A percentile compares a stretch with the other conserved stretches of the same genome.
Evolutionary conservation across 2,113 vertebrate genomes (phyloP).

Genomic region (Saccopteryx leptura): DNA sequence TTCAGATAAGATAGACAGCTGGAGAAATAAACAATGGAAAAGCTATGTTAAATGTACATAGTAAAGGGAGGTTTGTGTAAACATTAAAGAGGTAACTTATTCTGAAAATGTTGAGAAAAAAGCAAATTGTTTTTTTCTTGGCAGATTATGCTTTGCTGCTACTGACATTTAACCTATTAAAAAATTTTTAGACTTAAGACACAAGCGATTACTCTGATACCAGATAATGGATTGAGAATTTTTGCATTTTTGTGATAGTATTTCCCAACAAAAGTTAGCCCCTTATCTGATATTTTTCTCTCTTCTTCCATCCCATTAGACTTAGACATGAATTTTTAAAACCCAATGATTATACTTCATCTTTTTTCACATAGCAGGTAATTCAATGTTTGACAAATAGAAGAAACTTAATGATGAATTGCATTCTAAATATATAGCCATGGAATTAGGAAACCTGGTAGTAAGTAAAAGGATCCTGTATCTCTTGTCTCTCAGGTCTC

Average conservation of each 20-base stretch:
- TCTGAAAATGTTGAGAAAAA: conserved; percentile 14
- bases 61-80: background rate
- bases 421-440: background rate
- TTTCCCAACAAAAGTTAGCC: background rate
- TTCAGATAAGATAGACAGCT: background rate
- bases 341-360: background rate
- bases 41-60: background rate
- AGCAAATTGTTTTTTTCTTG: conserved; percentile 38
- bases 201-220: background rate
- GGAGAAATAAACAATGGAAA: background rate
- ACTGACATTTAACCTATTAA: conserved; percentile 27
- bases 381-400: background rate
- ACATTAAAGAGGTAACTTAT: background rate
- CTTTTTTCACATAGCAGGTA: conserved; percentile 5
- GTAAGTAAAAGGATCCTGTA: background rate
- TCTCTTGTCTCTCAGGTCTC: background rate
- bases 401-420: background rate
- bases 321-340: background rate
- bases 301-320: background rate
- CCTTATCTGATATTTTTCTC: background rate
- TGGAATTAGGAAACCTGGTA: background rate
- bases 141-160: conserved; percentile 30
- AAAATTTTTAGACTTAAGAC: background rate
- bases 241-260: conserved; percentile 15
- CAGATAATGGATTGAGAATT: background rate